These are phyloP conservation scores for Phoebastria nigripes DNA, from an alignment of 2,797 vertebrate species.

Conservation along the genomic window DNA sequence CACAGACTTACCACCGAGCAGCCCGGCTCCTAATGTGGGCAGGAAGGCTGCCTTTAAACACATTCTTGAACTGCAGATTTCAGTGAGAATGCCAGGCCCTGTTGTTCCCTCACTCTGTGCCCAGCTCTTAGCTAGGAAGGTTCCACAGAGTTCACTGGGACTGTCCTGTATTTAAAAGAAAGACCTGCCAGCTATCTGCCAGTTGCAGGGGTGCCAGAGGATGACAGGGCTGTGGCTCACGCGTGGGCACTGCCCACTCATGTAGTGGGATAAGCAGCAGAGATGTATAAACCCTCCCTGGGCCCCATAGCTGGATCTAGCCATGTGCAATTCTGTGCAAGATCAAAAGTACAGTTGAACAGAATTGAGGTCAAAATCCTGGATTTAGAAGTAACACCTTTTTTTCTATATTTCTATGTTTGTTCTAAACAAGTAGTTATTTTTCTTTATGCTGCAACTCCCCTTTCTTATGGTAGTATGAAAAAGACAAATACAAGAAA, in stretches of 20 bases:
- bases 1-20: neutral
- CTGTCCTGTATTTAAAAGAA: neutral
- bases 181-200: neutral
- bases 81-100: neutral
- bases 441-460: neutral
- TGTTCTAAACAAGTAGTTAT: neutral
- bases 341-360: neutral
- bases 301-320: neutral
- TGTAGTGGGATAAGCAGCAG: neutral
- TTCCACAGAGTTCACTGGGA: neutral
- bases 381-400: neutral
- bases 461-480: neutral
- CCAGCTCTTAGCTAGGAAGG: neutral
- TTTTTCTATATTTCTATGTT: neutral
- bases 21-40: rapidly evolving
- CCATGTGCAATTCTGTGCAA: neutral
- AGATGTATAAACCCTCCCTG: neutral
- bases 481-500: neutral
- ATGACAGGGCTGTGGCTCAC: neutral
- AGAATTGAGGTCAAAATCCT: neutral
- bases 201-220: neutral
- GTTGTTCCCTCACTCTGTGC: neutral
- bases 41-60: neutral
- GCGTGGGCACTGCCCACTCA: rapidly evolving
- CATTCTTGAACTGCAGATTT: neutral